phyloP scores from a whole-genome alignment of 2,888 invertebrate species.

The Poecilobothrus nobilitatus region DNA sequence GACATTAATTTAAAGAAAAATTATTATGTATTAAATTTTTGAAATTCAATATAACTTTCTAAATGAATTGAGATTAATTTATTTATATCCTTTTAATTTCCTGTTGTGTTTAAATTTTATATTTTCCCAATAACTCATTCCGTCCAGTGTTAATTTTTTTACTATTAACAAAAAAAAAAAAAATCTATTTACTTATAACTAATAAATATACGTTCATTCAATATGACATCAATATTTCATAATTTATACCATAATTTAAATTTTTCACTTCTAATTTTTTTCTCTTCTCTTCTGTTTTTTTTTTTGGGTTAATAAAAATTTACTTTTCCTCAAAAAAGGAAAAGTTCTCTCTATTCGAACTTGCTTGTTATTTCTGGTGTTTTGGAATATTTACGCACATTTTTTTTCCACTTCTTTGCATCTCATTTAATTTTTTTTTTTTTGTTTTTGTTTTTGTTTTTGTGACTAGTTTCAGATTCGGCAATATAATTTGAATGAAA shows the following conservation, averaged over 20 bases:
- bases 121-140: too few relatives aligned
- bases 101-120: too few relatives aligned
- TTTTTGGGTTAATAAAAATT: constrained; percentile 1
- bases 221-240: background rate
- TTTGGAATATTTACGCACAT: background rate
- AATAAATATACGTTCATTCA: background rate
- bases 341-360: background rate
- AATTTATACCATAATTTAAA: background rate
- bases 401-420: background rate
- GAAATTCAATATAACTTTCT: too few relatives aligned
- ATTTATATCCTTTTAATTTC: too few relatives aligned
- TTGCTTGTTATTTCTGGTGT: too few relatives aligned
- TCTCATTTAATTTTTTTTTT: too few relatives aligned
- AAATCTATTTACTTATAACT: background rate
- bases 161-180: too few relatives aligned
- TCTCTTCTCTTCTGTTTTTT: background rate
- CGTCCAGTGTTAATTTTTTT: too few relatives aligned
- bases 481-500: background rate
- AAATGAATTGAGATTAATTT: too few relatives aligned
- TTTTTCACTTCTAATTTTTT: background rate
- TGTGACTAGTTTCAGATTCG: background rate
- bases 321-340: background rate
- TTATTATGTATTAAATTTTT: too few relatives aligned
- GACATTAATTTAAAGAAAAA: too few relatives aligned
- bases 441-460: too few relatives aligned